Percentiles rank a stretch among this genome's conserved stretches.
These are phyloP conservation scores for Aix galericulata DNA, from an alignment of 2,113 vertebrate species.

Conservation along the genomic window DNA sequence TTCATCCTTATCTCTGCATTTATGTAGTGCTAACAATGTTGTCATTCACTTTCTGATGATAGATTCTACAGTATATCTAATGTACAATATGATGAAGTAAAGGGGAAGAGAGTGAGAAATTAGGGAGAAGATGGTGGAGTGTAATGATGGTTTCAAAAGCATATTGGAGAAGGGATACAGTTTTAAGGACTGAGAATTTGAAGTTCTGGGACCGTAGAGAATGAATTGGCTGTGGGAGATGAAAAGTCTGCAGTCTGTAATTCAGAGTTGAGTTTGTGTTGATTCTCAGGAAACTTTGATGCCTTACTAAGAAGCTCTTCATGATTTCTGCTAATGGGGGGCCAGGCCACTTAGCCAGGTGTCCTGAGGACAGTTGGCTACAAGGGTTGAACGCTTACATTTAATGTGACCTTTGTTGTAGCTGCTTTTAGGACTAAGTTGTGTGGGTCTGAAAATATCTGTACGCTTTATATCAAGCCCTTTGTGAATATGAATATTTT, in stretches of 20 bases:
- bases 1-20: neutral
- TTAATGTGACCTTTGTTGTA: neutral
- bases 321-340: neutral
- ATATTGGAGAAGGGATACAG: neutral
- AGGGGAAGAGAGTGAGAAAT: neutral
- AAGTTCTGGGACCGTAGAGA: neutral
- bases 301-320: neutral
- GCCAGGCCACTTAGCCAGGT: neutral
- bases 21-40: neutral
- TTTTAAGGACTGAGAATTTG: neutral
- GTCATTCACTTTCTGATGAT: neutral
- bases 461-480: neutral
- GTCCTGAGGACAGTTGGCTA: neutral
- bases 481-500: fast-evolving
- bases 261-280: neutral
- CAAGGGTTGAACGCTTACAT: neutral
- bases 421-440: neutral
- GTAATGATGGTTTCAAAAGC: neutral
- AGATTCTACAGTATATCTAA: neutral
- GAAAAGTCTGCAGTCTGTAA: neutral
- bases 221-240: neutral
- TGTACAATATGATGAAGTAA: neutral
- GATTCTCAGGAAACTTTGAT: neutral
- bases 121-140: neutral
- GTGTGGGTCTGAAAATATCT: neutral